A percentile compares a stretch with the other conserved stretches of the same genome.
These are phyloP conservation scores for Leuciscus waleckii DNA, from an alignment of 2,797 vertebrate species.

Conservation along the genomic window DNA sequence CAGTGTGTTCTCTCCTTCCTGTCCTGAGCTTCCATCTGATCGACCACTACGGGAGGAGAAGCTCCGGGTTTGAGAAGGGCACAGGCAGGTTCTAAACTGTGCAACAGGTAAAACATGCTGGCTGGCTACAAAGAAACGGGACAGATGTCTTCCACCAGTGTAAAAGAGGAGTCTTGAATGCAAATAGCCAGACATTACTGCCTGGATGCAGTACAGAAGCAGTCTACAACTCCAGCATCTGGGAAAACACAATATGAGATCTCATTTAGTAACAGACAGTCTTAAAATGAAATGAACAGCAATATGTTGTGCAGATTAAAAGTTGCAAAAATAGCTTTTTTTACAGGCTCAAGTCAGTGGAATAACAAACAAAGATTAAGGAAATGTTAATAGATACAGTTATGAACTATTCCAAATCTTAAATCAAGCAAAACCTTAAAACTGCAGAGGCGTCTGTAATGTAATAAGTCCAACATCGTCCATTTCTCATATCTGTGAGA, in stretches of 20 bases:
- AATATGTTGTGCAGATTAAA: neutral
- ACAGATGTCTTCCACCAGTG: slow-evolving; percentile 68
- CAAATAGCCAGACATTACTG: slow-evolving; percentile 85
- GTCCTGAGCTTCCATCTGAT: slow-evolving; percentile 54
- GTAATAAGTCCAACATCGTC: neutral
- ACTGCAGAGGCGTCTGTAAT: neutral
- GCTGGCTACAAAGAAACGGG: slow-evolving; percentile 60
- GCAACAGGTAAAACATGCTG: slow-evolving; percentile 55
- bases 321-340: neutral
- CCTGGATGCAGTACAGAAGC: slow-evolving; percentile 10
- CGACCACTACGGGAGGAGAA: slow-evolving; percentile 43
- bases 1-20: slow-evolving; percentile 66
- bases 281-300: neutral
- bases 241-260: neutral
- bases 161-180: slow-evolving; percentile 81
- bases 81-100: slow-evolving; percentile 58
- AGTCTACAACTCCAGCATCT: slow-evolving; percentile 42
- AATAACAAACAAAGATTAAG: neutral
- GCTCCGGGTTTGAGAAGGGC: slow-evolving; percentile 52
- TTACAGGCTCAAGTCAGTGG: neutral
- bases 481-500: neutral
- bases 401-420: neutral
- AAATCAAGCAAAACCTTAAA: neutral
- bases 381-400: neutral
- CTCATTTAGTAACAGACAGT: neutral